phyloP scores from a whole-genome alignment of 2,888 invertebrate genomes.

The Ophioninae sp. region DNA sequence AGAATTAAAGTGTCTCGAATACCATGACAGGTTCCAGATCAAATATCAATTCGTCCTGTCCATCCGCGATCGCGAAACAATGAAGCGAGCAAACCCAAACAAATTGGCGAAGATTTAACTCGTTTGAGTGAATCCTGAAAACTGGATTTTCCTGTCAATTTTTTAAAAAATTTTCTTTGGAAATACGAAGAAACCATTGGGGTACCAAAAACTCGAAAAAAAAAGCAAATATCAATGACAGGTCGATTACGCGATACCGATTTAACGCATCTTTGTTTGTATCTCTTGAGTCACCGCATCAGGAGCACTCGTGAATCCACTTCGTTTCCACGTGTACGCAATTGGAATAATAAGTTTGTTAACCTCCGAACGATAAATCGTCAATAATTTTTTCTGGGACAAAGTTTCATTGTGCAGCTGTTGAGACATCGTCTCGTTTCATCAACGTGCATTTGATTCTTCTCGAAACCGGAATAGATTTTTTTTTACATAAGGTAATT shows the following conservation, averaged over 20 bases:
- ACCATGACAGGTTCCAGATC: too few species aligned
- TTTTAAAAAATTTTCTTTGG: too few species aligned
- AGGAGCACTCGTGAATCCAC: conserved; percentile 1
- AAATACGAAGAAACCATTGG: too few species aligned
- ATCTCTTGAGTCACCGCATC: conserved; percentile 12
- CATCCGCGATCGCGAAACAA: too few species aligned
- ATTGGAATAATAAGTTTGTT: conserved; percentile 49
- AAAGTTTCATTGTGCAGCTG: neutral
- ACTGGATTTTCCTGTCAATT: too few species aligned
- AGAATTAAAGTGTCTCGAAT: too few species aligned
- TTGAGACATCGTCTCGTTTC: neutral
- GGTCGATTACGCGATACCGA: neutral
- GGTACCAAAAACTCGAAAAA: too few species aligned
- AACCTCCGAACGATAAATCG: conserved; percentile 10
- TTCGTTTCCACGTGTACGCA: neutral
- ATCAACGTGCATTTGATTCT: neutral
- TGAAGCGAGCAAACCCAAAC: too few species aligned
- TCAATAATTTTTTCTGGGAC: neutral
- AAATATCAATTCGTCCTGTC: neutral
- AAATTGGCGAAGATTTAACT: too few species aligned
- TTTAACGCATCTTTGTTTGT: neutral
- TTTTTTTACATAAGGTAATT: too few species aligned
- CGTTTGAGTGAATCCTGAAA: too few species aligned
- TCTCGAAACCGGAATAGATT: neutral
- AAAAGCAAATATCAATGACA: conserved; percentile 4